Evolutionary conservation across 35 echinoderm and acorn worm species (phyloP).

Genomic region (Ophioderma brevispina): DNA sequence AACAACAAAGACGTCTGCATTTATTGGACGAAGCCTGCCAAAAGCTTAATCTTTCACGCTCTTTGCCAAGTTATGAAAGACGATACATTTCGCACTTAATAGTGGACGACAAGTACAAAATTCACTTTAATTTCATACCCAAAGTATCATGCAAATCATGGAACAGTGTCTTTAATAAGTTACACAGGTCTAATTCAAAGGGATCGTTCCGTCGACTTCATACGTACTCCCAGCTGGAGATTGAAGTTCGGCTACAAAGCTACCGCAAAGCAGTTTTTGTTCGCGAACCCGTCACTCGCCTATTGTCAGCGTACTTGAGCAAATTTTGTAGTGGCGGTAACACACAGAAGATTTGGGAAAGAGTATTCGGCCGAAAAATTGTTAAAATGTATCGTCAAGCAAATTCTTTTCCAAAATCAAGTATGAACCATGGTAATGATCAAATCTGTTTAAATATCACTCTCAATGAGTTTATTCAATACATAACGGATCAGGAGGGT

Average conservation of each 20-base stretch:
- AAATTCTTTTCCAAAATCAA: too few species aligned
- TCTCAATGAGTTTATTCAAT: constrained; percentile 67
- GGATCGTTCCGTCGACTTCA: neutral
- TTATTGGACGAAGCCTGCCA: neutral
- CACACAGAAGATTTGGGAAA: constrained; percentile 53
- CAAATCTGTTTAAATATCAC: constrained; percentile 41
- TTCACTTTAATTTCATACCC: constrained; percentile 57
- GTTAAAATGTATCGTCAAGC: constrained; percentile 30
- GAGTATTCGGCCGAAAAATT: constrained; percentile 38
- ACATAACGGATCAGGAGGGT: constrained; percentile 39
- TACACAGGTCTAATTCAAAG: neutral
- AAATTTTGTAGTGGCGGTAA: constrained; percentile 43
- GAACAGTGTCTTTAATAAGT: constrained; percentile 30
- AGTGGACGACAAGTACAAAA: constrained; percentile 35
- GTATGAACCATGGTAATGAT: too few species aligned
- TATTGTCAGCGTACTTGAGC: constrained; percentile 73
- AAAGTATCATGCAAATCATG: constrained; percentile 63
- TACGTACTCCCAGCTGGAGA: neutral
- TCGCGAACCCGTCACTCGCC: constrained; percentile 59
- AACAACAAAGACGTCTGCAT: neutral
- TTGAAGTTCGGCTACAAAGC: constrained; percentile 20
- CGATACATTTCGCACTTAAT: neutral
- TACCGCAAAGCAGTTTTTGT: constrained; percentile 79
- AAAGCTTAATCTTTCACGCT: neutral
- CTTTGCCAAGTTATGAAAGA: neutral